These are phyloP conservation scores for Rhadina sibilatrix DNA, from an alignment of 2,113 vertebrate genomes.

Conservation along the genomic window DNA sequence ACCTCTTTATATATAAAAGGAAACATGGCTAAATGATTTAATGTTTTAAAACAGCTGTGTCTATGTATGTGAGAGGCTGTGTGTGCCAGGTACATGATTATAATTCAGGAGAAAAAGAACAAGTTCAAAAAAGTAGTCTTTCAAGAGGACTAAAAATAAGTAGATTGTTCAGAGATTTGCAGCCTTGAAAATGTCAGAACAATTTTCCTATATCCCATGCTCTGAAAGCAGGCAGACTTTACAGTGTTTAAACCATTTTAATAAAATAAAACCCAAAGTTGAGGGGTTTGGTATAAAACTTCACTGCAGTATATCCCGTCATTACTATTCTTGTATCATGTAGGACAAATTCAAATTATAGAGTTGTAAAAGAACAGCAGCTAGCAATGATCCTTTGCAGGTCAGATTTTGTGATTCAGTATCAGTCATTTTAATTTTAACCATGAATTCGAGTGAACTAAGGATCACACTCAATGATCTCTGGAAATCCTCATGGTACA, in stretches of 20 bases:
- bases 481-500: not conserved
- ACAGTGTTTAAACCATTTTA: not conserved
- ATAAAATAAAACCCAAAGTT: not conserved
- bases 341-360: not conserved
- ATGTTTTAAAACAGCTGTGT: slow-evolving; percentile 2
- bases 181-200: not conserved
- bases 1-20: slow-evolving; percentile 29
- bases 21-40: not conserved
- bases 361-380: not conserved
- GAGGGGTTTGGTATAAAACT: not conserved
- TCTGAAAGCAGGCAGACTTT: not conserved
- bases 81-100: not conserved
- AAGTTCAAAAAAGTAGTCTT: not conserved
- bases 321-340: not conserved
- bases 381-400: not conserved
- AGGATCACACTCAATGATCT: not conserved
- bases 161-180: not conserved
- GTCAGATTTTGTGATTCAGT: not conserved
- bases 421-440: not conserved
- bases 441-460: not conserved
- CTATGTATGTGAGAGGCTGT: not conserved
- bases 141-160: not conserved
- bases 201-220: not conserved
- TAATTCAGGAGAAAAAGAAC: not conserved
- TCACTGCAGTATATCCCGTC: not conserved